phyloP scores from a whole-genome alignment of 2,797 vertebrate species.

The Pseudotriccus pelzelni region DNA sequence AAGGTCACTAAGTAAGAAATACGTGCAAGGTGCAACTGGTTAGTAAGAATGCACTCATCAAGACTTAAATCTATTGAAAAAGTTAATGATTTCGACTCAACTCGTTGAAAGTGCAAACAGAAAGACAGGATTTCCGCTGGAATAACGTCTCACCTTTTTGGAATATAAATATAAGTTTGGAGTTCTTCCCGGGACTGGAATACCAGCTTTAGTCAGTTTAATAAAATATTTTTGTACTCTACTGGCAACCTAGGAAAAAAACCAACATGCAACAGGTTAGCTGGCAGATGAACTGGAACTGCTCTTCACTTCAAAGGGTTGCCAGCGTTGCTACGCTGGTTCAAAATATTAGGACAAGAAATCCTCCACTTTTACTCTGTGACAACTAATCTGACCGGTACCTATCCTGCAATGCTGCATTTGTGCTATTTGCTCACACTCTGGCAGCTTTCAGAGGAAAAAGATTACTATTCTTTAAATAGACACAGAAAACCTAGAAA shows the following conservation, averaged over 20 bases:
- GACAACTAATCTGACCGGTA: neutral
- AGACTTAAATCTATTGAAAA: neutral
- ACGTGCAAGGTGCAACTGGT: neutral
- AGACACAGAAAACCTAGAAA: neutral
- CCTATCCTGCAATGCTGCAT: neutral
- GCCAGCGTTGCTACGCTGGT: neutral
- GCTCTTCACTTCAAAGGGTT: neutral
- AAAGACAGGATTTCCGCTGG: neutral
- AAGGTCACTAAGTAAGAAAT: neutral
- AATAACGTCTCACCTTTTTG: conserved; percentile 88
- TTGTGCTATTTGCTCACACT: neutral
- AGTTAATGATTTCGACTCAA: neutral
- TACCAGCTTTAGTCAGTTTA: conserved; percentile 98
- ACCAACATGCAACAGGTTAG: neutral
- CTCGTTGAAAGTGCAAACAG: neutral
- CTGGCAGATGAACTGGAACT: neutral
- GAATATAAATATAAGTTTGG: conserved; percentile 98
- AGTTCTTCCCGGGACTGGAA: conserved; percentile 97
- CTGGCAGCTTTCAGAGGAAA: neutral
- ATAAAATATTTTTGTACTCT: conserved; percentile 99
- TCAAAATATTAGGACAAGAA: neutral
- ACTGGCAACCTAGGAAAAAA: conserved; percentile 89
- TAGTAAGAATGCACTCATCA: neutral
- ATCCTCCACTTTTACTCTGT: neutral
- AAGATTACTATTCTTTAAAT: neutral